Base-by-base conservation (phyloP, 2,113 vertebrate genomes). In the Lamprologus tigripictilis region DNA sequence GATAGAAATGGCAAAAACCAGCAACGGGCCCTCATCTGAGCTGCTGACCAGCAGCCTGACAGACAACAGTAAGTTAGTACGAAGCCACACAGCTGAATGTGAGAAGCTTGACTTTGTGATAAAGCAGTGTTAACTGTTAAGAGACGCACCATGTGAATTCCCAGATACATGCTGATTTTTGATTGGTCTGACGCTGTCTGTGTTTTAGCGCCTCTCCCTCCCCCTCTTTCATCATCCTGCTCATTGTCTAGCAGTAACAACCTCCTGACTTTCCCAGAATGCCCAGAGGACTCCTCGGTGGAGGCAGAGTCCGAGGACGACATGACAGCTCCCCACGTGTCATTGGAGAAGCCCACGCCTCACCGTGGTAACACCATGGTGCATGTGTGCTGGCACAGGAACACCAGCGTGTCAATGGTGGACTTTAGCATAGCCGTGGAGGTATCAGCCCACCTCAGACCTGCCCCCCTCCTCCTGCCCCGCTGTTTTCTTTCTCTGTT, bases 331-430 rank as follows among this genome's bases (percentile, higher is more conserved):
- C 97, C 97, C 6, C 97, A 96, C 89, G 96, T 96, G 82, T 98
- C 98, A 33, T 95, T 98, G 93, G 98, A 99, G 94, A 97, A 96
- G 96, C 97, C 98, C 89, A 93, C 97, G 35, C 97, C 97, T 81
- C 98, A 98, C 95, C 98, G 98, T 92, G 98, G 98, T 96, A 99
- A 99, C 97, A 99, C 98, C 88, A 99, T 98, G 96, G 98, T 98
- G 95, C 98, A 99, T 83, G 99, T 99, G 95, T 99, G 98, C 96
- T 99, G 99, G 98, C 99, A 99, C 94, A 97, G 98, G 95, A 99
- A 97, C 96, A 99, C 98, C 97, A 99, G 98, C 78, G 99, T 99
- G 94, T 99, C 98, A 94, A 98, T 99, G 98, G 95, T 99, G 97
- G 99, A 99, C 97, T 99, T 99, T 97, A 99, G 98, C 96, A 87